Conservation (phyloP, 2,113 vertebrate species). For the Bubalus kerabau region DNA sequence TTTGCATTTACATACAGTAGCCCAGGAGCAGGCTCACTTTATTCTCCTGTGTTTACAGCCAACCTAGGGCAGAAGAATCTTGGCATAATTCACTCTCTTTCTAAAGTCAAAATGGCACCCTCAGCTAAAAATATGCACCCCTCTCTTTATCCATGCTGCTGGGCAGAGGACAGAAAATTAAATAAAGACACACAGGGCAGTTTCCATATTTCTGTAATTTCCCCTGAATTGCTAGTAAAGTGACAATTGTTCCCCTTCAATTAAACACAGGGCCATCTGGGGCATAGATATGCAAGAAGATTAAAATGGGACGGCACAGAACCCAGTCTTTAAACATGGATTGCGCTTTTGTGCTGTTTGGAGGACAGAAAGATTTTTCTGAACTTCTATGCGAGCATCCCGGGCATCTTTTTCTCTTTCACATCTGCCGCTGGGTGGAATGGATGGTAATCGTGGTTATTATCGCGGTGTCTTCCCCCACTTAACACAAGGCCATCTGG, state of each 20-base stretch:
- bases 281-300: conserved; percentile 33
- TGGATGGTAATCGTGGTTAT: conserved; percentile 70
- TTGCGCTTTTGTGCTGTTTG: conserved; percentile 36
- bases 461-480: conserved; percentile 72
- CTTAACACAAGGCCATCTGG: conserved; percentile 78
- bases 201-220: conserved; percentile 40
- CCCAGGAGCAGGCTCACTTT: neutral
- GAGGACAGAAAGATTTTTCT: conserved; percentile 50
- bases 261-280: conserved; percentile 64
- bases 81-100: neutral
- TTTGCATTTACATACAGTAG: neutral
- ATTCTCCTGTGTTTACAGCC: neutral
- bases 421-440: conserved; percentile 73
- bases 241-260: conserved; percentile 35
- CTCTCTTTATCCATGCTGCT: neutral
- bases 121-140: neutral
- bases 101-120: neutral
- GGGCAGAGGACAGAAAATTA: neutral
- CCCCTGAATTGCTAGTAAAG: conserved; percentile 7
- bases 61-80: neutral
- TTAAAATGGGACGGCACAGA: conserved; percentile 7
- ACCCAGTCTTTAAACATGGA: conserved; percentile 31
- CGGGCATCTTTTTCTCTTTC: conserved; percentile 56
- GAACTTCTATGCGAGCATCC: conserved; percentile 60
- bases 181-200: conserved; percentile 36